Conservation (phyloP, 2,797 vertebrate genomes). For the Lemur catta region DNA sequence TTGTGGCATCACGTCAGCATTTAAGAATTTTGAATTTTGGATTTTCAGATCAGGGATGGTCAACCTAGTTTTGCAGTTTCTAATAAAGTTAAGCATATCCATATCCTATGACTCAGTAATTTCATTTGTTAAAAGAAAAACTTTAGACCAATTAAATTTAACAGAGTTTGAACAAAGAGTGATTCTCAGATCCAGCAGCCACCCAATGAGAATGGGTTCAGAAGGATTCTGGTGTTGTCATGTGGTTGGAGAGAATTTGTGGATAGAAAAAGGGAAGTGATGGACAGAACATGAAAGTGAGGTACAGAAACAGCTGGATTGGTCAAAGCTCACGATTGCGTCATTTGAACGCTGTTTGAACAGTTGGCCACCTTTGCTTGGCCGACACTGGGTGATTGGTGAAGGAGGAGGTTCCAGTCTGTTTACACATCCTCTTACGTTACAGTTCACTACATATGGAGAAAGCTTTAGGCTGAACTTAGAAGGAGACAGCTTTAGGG, state of each 20-base stretch:
- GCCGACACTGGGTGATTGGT: neutral
- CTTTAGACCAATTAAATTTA: neutral
- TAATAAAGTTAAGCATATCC: neutral
- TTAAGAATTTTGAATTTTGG: neutral
- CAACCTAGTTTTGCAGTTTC: neutral
- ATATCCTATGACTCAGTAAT: neutral
- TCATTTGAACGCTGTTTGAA: neutral
- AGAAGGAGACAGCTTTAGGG: neutral
- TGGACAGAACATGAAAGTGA: neutral
- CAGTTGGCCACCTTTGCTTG: neutral
- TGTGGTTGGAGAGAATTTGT: neutral
- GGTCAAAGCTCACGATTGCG: neutral
- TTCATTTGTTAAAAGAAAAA: neutral
- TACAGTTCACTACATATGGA: neutral
- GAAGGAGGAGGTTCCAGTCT: neutral
- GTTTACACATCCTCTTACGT: neutral
- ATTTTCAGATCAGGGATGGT: neutral
- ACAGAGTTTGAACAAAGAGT: neutral
- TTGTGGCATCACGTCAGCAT: neutral
- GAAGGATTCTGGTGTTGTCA: neutral
- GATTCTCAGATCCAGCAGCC: neutral
- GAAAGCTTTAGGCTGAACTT: neutral
- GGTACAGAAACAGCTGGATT: neutral
- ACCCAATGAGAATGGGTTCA: neutral
- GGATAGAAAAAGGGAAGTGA: neutral